Percentiles rank a stretch among this genome's conserved stretches.
Conservation (phyloP, 2,797 vertebrate genomes). For the Poecilia wingei region DNA sequence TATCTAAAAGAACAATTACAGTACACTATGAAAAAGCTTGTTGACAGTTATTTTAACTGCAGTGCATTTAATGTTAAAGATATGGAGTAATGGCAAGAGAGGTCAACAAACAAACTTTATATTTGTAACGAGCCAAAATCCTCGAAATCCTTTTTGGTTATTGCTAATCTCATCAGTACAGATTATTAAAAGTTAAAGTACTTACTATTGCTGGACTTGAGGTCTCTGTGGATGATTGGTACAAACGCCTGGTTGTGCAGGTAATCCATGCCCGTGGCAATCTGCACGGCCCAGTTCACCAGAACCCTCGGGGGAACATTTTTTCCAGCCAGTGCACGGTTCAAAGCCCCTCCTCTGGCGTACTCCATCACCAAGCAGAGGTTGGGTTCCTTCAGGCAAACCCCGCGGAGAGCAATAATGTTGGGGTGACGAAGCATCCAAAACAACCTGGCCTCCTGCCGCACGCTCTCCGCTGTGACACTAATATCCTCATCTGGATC, state of each 20-base stretch:
- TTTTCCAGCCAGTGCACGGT: slow-evolving; percentile 87
- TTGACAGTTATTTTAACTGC: neutral
- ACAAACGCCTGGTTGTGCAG: slow-evolving; percentile 91
- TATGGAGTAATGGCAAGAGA: neutral
- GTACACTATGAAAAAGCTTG: neutral
- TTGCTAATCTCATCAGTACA: neutral
- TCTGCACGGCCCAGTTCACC: slow-evolving; percentile 95
- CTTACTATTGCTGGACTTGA: slow-evolving; percentile 97
- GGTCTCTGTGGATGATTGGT: slow-evolving; percentile 92
- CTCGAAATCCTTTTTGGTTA: neutral
- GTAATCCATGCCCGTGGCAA: slow-evolving; percentile 93
- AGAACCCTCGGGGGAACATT: slow-evolving; percentile 90
- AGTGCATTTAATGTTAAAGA: neutral
- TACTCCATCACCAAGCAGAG: slow-evolving; percentile 95
- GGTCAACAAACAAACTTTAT: neutral
- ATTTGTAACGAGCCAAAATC: neutral
- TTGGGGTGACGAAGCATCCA: slow-evolving; percentile 91
- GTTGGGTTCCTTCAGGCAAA: slow-evolving; percentile 89
- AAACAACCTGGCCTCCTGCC: slow-evolving; percentile 91
- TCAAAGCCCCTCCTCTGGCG: slow-evolving; percentile 89
- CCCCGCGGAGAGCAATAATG: slow-evolving; percentile 89
- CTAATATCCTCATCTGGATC: slow-evolving; percentile 91
- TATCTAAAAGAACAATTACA: neutral
- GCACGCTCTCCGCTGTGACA: slow-evolving; percentile 87
- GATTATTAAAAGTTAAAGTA: slow-evolving; percentile 41